Evolutionary conservation across 2,797 vertebrate species (phyloP).

Genomic region (Microctenopoma steveboyesi): DNA sequence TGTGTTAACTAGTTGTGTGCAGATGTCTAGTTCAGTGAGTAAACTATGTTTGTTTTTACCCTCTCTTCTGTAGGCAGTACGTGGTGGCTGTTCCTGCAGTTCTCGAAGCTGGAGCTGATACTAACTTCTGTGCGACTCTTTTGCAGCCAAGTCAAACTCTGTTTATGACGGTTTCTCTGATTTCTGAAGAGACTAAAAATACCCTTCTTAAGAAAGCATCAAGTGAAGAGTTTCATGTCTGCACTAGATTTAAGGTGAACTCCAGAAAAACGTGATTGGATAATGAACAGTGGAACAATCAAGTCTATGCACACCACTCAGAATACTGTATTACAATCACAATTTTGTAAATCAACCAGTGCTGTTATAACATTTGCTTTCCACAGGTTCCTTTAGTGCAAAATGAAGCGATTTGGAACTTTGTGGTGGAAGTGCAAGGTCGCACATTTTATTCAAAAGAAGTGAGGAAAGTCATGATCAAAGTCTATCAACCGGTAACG

Average conservation of each 20-base stretch:
- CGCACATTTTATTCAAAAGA: slow-evolving; percentile 71
- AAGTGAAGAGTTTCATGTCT: too few species aligned
- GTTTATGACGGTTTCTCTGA: slow-evolving; percentile 67
- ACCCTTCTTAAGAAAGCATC: not conserved
- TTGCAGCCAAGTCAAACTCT: slow-evolving; percentile 73
- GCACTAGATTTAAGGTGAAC: too few species aligned
- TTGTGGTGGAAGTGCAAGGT: slow-evolving; percentile 76
- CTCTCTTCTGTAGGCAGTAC: slow-evolving; percentile 67
- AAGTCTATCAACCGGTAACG: slow-evolving; percentile 62
- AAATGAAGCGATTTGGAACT: slow-evolving; percentile 17
- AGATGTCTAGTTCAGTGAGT: not conserved
- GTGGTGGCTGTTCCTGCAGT: slow-evolving; percentile 74
- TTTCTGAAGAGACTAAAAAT: slow-evolving; percentile 20
- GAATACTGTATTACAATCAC: too few species aligned
- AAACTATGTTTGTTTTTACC: not conserved
- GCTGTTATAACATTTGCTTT: too few species aligned
- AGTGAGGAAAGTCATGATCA: slow-evolving; percentile 78
- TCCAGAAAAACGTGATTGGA: too few species aligned
- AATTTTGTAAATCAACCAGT: too few species aligned
- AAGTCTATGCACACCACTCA: too few species aligned
- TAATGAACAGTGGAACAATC: too few species aligned
- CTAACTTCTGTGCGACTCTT: slow-evolving; percentile 72
- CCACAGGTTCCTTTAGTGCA: slow-evolving; percentile 61
- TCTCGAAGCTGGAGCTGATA: slow-evolving; percentile 68
- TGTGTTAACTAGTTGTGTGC: not conserved